Evolutionary conservation across 2,797 vertebrate genomes (phyloP), one percentile per base, ranked within the genome.

Genomic region (Xenentodon cancila): DNA sequence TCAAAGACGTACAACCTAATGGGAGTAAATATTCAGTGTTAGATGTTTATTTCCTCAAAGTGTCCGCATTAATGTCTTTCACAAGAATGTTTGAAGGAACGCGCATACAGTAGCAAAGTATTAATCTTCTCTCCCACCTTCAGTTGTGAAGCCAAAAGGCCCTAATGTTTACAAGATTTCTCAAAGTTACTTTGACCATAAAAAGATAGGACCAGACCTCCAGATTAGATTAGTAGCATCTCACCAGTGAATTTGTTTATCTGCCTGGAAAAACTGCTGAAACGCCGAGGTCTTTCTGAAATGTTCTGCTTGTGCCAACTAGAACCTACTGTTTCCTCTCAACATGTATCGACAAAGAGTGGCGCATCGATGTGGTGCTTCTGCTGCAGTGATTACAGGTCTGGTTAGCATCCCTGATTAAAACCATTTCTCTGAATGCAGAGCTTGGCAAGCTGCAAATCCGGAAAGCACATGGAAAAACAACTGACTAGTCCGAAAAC

Each of bases 91-190:
- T 71, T 79, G n/a, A 81, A 73, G 69, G 44, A 55, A 54, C 63
- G 64, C 25, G 40, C 20, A 51, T 66, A 59, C 53, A 73, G 63
- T 32, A 30, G 59, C 51, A 60, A 71, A 58, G 19, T 59, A 81
- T 80, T 71, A 32, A 80, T 79, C 73, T 78, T 68, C 64, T 75
- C 79, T 77, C 61, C 5, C 59, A 57, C 72, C 68, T 49, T 77
- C 27, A 76, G 68, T 64, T 70, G 57, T 79, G 61, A 66, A 80
- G 81, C 73, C 66, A 84, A 84, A 76, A 51, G 75, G 55, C 59
- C 63, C 40, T 58, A 62, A 73, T 60, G 75, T 88, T 88, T 82
- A 73, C 32, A 19, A 61, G 73, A 61, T 58, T 82, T 73, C 77
- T 84, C 71, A 54, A 81, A 85, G 67, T 80, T 63, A 54, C 55